Evolutionary conservation across 2,888 invertebrate genomes (phyloP).

Genomic region (Margaritifera margaritifera): DNA sequence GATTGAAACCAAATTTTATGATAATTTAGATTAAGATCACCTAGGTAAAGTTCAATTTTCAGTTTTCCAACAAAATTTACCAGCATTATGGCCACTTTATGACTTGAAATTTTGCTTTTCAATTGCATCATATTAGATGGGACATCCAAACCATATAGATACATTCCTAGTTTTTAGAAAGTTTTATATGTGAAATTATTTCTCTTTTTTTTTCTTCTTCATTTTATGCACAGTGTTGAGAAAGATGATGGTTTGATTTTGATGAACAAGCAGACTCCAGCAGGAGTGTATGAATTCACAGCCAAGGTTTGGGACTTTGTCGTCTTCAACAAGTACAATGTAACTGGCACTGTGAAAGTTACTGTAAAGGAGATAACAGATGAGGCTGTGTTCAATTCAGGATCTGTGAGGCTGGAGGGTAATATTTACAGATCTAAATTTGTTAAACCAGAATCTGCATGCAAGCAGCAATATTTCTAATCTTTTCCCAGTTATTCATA

Average conservation of each 20-base stretch:
- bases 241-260: slow-evolving; percentile 95
- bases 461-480: not conserved
- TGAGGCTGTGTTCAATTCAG: slow-evolving; percentile 95
- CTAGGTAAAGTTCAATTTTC: too few relatives aligned
- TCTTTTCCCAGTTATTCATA: not conserved
- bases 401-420: slow-evolving; percentile 86
- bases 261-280: slow-evolving; percentile 93
- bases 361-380: slow-evolving; percentile 95
- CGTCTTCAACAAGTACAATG: slow-evolving; percentile 80
- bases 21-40: too few relatives aligned
- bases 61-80: too few relatives aligned
- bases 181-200: not conserved
- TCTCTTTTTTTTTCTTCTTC: not conserved
- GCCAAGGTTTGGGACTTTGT: slow-evolving; percentile 89
- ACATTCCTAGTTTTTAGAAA: not conserved
- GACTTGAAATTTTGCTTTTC: too few relatives aligned
- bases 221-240: slow-evolving; percentile 79
- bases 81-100: too few relatives aligned
- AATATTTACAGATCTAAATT: slow-evolving; percentile 4
- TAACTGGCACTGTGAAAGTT: slow-evolving; percentile 96
- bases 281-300: slow-evolving; percentile 85
- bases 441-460: not conserved
- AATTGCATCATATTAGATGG: not conserved
- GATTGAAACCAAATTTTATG: too few relatives aligned
- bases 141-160: not conserved